These are phyloP conservation scores for Nephrotoma guestfalica DNA, from an alignment of 2,888 invertebrate genomes.

Conservation along the genomic window DNA sequence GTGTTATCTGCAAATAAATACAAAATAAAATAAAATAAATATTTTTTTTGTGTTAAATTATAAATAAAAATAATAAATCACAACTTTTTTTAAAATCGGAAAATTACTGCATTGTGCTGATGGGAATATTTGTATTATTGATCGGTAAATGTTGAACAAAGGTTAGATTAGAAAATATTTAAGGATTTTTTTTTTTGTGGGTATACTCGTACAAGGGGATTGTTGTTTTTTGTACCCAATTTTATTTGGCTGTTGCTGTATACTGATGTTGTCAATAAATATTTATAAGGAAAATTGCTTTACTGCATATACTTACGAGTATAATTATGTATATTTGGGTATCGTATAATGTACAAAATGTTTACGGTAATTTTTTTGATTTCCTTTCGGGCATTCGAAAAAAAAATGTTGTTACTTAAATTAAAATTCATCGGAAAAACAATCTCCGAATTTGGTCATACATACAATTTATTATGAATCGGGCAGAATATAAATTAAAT, in stretches of 20 bases:
- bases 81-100: not conserved
- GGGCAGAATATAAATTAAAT: too few species aligned
- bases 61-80: not conserved
- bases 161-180: not conserved
- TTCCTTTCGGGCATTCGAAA: too few species aligned
- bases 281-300: not conserved
- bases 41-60: not conserved
- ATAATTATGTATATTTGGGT: too few species aligned
- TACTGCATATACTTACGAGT: too few species aligned
- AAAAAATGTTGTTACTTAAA: too few species aligned
- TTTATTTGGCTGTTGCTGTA: not conserved
- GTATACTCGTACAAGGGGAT: too few species aligned
- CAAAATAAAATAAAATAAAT: conserved; percentile 1
- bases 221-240: too few species aligned
- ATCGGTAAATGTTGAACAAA: not conserved
- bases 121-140: conserved; percentile 4
- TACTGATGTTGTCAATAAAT: not conserved
- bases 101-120: conserved; percentile 8
- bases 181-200: not conserved
- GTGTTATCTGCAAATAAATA: conserved; percentile 33
- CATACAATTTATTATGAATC: too few species aligned
- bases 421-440: too few species aligned
- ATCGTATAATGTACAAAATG: too few species aligned
- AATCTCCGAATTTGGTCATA: too few species aligned
- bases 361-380: too few species aligned